Conservation (phyloP, 1,140 invertebrate species). For the Papilio aristodemus region DNA sequence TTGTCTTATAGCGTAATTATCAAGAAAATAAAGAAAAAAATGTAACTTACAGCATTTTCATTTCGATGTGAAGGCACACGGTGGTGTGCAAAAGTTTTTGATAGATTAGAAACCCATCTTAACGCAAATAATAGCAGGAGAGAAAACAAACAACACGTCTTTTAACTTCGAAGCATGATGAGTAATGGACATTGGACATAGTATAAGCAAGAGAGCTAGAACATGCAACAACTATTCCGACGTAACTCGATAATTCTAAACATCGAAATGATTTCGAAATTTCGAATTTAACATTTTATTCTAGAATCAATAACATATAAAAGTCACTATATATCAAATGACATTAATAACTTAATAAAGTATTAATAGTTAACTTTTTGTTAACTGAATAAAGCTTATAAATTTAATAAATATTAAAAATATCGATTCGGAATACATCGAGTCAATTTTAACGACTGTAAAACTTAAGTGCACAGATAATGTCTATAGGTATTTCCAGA, state of each 20-base stretch:
- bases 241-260: too few species aligned
- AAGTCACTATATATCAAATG: too few species aligned
- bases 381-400: too few species aligned
- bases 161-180: slow-evolving; percentile 66
- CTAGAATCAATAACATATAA: too few species aligned
- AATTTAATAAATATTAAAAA: too few species aligned
- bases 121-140: slow-evolving; percentile 60
- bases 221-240: too few species aligned
- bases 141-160: slow-evolving; percentile 68
- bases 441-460: too few species aligned
- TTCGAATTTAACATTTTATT: background rate
- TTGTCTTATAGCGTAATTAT: slow-evolving; percentile 6
- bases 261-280: slow-evolving; percentile 16
- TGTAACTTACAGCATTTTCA: slow-evolving; percentile 75
- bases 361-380: too few species aligned
- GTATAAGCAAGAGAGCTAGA: background rate
- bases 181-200: slow-evolving; percentile 62
- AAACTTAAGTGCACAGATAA: too few species aligned
- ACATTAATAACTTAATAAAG: too few species aligned
- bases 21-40: slow-evolving; percentile 23
- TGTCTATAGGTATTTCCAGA: too few species aligned
- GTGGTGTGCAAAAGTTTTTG: slow-evolving; percentile 68
- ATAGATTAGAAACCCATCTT: slow-evolving; percentile 73
- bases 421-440: too few species aligned
- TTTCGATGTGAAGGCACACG: slow-evolving; percentile 68